phyloP scores from a whole-genome alignment of 2,888 invertebrate genomes.

The Limnephilus marmoratus region DNA sequence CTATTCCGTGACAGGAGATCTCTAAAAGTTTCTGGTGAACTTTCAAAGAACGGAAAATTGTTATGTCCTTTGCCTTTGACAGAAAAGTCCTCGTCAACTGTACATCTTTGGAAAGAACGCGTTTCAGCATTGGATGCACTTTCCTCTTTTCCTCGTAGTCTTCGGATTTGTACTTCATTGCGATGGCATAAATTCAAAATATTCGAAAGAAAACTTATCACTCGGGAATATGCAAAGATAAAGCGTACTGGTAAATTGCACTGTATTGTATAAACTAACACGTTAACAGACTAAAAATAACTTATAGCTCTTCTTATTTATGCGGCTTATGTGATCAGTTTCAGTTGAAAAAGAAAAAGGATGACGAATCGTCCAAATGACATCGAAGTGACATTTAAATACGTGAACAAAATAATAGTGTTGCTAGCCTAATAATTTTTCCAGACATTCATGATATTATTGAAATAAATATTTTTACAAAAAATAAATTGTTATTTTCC shows the following conservation, averaged over 20 bases:
- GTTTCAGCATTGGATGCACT: conserved; percentile 58
- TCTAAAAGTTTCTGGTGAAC: conserved; percentile 59
- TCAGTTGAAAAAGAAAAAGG: too few relatives aligned
- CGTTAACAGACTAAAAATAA: conserved; percentile 6
- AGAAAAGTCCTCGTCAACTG: conserved; percentile 55
- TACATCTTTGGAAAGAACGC: conserved; percentile 57
- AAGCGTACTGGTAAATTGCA: background rate
- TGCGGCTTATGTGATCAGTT: background rate
- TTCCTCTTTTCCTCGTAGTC: conserved; percentile 58
- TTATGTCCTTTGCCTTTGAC: conserved; percentile 51
- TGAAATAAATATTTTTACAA: too few relatives aligned
- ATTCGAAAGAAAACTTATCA: background rate
- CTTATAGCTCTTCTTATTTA: background rate
- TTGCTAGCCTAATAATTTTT: background rate
- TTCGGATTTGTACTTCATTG: conserved; percentile 52
- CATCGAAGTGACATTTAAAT: conserved; percentile 20
- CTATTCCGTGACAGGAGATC: conserved; percentile 92
- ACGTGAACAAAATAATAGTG: background rate
- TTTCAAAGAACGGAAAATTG: conserved; percentile 60
- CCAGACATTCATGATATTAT: too few relatives aligned
- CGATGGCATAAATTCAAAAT: background rate
- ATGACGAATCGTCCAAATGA: conserved; percentile 26
- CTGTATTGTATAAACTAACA: conserved; percentile 11
- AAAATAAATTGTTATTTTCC: too few relatives aligned
- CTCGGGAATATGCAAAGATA: background rate